phyloP scores from a whole-genome alignment of 2,888 invertebrate genomes.

The Halocaridina rubra region DNA sequence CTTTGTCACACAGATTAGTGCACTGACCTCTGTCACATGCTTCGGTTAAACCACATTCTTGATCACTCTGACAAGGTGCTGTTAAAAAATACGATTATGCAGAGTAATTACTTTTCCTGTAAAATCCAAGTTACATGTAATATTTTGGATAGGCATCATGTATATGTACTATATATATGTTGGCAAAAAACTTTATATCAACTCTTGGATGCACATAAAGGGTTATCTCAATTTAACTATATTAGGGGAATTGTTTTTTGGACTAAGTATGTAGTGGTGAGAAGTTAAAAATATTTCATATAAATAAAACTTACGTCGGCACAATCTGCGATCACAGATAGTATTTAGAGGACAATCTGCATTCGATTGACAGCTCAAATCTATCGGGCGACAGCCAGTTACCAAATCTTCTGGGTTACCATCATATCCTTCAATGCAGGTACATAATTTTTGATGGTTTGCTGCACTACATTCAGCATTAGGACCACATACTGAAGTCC shows the following conservation, averaged over 20 bases:
- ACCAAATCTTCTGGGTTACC: conserved; percentile 83
- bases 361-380: conserved; percentile 83
- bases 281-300: no score
- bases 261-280: no score
- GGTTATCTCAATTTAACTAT: no score
- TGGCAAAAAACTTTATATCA: no score
- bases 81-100: no score
- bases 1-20: conserved; percentile 63
- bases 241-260: no score
- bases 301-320: conserved; percentile 78
- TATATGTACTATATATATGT: no score
- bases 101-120: no score
- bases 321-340: conserved; percentile 86
- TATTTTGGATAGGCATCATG: no score
- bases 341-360: conserved; percentile 82
- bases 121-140: no score
- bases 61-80: conserved; percentile 65
- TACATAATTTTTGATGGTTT: conserved; percentile 83
- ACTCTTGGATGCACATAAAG: no score
- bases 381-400: conserved; percentile 65
- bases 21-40: conserved; percentile 66
- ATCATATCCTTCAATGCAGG: conserved; percentile 83
- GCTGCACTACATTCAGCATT: conserved; percentile 85
- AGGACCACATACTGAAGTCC: conserved; percentile 78
- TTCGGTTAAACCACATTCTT: conserved; percentile 66